Base-by-base conservation (phyloP, 35 echinoderm and acorn worm genomes). In the Stichopus chloronotus region DNA sequence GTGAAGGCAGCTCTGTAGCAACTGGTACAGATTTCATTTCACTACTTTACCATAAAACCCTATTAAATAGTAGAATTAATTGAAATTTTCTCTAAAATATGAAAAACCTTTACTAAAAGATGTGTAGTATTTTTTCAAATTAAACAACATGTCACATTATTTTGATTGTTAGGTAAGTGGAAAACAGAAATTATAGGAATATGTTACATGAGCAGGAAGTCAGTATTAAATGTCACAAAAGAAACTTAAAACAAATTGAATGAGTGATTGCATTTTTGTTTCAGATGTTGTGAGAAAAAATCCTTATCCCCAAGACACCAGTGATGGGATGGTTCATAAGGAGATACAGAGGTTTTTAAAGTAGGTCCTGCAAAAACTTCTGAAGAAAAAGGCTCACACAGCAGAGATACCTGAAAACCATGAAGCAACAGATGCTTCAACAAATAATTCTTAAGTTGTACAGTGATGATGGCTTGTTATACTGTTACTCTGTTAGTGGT, bases 311-410 rank as follows among this genome's bases (percentile, higher is more conserved):
- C 72, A 24, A 20, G 72, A 76, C 72, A 76, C 72, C 14, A 76
- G 25, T 76, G 14, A 76, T 76, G 72, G 72, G 25, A 16, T 76
- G 5, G 25, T 76, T 6, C 72, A 76, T 24, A 76, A 76, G 72
- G 72, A 76, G 25, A 76, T 76, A 76, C 72, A 76, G 72, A n/a
- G n/a, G n/a, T 76, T 76, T 76, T 76, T 76, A 76, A 76, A 76
- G 72, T 76, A 76, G 5, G 72, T 76, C 17, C 72, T 76, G 72
- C 72, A 76, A 24, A 76, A 76, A 24, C 72, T 76, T 76, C 72
- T 20, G 17, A 76, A 24, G 72, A 76, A 76, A 16, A 76, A 76
- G 72, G 25, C 14, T 6, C 72, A 16, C 72, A 76, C 72, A 20
- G 72, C 19, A 76, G 14, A 76, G 14, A 76, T 76, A 24, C 72